phyloP scores from a whole-genome alignment of 2,888 invertebrate genomes.

The Conops quadrifasciatus region DNA sequence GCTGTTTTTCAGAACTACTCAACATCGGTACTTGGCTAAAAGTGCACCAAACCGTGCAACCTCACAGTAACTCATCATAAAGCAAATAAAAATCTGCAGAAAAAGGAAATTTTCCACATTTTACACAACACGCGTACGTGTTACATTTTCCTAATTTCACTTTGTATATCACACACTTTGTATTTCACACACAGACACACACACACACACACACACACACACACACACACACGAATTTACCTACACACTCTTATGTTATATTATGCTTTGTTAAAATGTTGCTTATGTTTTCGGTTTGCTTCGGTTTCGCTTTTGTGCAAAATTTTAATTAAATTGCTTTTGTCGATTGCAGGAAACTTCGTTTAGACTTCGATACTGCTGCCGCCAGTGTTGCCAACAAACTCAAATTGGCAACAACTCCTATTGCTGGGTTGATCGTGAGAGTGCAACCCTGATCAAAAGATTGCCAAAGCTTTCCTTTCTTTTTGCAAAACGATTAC shows the following conservation, averaged over 20 bases:
- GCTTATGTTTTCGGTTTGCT: conserved; percentile 26
- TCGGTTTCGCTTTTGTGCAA: conserved; percentile 6
- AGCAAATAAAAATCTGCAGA: background rate
- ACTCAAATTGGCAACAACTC: background rate
- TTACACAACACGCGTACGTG: conserved; percentile 18
- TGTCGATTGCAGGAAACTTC: background rate
- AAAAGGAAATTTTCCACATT: background rate
- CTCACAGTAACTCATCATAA: background rate
- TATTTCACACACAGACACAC: background rate
- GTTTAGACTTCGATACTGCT: background rate
- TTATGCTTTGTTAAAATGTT: conserved; percentile 15
- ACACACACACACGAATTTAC: background rate
- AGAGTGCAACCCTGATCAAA: no score
- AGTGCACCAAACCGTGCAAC: no score
- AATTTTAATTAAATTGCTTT: conserved; percentile 33
- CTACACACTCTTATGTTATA: conserved; percentile 8
- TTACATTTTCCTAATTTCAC: conserved; percentile 13
- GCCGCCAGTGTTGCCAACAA: background rate
- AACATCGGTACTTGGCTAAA: no score
- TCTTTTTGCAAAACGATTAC: no score
- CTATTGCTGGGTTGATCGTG: background rate
- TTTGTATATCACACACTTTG: background rate
- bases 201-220: background rate
- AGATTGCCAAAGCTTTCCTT: no score
- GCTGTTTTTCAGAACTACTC: background rate